These are phyloP conservation scores for Pogonomyrmex barbatus DNA, from an alignment of 1,140 invertebrate species.

Conservation along the genomic window DNA sequence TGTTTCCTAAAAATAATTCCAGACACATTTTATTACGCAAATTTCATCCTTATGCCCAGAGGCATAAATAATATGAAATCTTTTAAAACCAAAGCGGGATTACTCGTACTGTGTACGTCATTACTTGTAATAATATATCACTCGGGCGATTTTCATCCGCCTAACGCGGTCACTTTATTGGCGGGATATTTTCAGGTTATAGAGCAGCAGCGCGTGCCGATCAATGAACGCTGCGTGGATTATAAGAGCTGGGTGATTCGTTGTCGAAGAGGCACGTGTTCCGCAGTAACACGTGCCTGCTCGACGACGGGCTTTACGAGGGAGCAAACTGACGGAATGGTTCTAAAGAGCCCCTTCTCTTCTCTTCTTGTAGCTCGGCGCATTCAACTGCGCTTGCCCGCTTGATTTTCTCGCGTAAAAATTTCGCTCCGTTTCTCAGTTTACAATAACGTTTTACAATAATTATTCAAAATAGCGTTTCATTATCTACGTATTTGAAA, in stretches of 20 bases:
- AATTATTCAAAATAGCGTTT: background rate
- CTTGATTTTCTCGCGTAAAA: background rate
- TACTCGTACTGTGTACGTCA: background rate
- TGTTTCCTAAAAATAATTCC: too few species aligned
- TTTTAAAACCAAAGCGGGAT: background rate
- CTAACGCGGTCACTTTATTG: slow-evolving; percentile 59
- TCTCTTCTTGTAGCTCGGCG: background rate
- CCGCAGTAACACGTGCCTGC: slow-evolving; percentile 53
- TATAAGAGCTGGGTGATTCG: slow-evolving; percentile 61
- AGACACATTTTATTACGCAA: background rate
- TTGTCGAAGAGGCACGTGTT: slow-evolving; percentile 63
- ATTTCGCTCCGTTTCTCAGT: background rate
- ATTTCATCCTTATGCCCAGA: background rate
- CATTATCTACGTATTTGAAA: background rate
- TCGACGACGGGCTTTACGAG: slow-evolving; percentile 45
- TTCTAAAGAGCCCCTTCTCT: slow-evolving; percentile 41
- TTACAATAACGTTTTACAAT: background rate
- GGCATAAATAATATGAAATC: background rate
- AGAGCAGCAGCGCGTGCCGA: slow-evolving; percentile 60
- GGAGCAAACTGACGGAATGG: slow-evolving; percentile 54
- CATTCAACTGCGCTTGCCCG: background rate
- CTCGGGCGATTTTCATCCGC: slow-evolving; percentile 22
- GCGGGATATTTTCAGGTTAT: slow-evolving; percentile 51
- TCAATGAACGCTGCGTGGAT: slow-evolving; percentile 56
- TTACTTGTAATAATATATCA: slow-evolving; percentile 47